Conservation (phyloP, 92 coral and sea anemone genomes). For the Actinernus sp. region DNA sequence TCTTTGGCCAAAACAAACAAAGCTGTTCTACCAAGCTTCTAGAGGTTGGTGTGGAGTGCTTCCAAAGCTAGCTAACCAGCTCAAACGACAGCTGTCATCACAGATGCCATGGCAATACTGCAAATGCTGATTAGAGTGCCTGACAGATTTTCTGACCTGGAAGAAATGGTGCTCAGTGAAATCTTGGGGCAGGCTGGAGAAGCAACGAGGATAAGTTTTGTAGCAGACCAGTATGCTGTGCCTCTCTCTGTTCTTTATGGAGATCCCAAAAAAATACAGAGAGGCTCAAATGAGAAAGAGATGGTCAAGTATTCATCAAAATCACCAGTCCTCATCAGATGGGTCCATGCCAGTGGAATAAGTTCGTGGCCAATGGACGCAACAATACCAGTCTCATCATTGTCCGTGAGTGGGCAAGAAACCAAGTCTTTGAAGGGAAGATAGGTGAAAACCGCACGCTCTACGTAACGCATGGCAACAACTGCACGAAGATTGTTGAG, state of each 20-base stretch:
- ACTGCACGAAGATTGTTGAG: slow-evolving; percentile 26
- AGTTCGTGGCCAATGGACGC: slow-evolving; percentile 45
- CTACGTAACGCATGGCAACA: slow-evolving; percentile 30
- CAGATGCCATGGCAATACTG: slow-evolving; percentile 52
- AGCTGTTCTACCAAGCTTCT: slow-evolving; percentile 25
- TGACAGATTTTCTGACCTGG: slow-evolving; percentile 40
- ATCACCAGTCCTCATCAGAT: slow-evolving; percentile 56
- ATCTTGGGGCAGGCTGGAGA: slow-evolving; percentile 38
- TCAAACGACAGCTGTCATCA: slow-evolving; percentile 44
- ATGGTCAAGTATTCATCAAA: slow-evolving; percentile 26
- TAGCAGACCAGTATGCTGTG: slow-evolving; percentile 40
- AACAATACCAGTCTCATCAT: slow-evolving; percentile 55
- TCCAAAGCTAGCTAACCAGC: slow-evolving; percentile 28
- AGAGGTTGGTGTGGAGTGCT: slow-evolving; percentile 46
- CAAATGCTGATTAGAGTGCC: slow-evolving; percentile 50
- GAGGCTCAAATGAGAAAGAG: slow-evolving; percentile 20
- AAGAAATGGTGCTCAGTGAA: slow-evolving; percentile 22
- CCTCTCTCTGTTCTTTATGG: slow-evolving; percentile 6
- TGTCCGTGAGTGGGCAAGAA: slow-evolving; percentile 36
- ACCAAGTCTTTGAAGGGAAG: slow-evolving; percentile 19
- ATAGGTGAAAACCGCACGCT: slow-evolving; percentile 38
- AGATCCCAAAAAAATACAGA: slow-evolving; percentile 3
- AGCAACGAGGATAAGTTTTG: slow-evolving; percentile 34
- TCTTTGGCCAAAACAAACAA: too few relatives aligned
- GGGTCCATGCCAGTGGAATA: slow-evolving; percentile 67